phyloP scores from a whole-genome alignment of 30 jellyfish, hydroid and myxozoan species.

The Turritopsis dohrnii region DNA sequence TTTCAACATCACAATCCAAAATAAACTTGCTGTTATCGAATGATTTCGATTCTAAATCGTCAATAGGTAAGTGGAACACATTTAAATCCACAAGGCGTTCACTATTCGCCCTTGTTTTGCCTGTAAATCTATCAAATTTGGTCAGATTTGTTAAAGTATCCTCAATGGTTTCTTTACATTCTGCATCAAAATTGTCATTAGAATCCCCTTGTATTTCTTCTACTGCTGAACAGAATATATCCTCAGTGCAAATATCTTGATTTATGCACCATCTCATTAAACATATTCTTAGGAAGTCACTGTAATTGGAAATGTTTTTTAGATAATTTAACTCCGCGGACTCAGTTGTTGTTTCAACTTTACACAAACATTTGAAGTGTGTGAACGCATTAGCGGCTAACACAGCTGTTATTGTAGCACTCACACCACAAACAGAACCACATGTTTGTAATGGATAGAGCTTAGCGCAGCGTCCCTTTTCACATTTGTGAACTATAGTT shows the following conservation, averaged over 20 bases:
- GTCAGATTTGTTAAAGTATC: not conserved
- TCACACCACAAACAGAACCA: too few species aligned
- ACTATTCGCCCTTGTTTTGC: not conserved
- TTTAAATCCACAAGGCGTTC: not conserved
- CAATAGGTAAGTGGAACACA: not conserved
- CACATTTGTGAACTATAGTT: not conserved
- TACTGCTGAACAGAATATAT: not conserved
- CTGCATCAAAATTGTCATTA: not conserved
- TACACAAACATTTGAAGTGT: not conserved
- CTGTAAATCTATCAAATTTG: not conserved
- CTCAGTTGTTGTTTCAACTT: not conserved
- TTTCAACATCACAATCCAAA: not conserved
- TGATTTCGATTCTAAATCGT: not conserved
- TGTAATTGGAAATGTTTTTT: not conserved
- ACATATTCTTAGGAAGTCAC: not conserved
- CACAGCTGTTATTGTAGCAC: not conserved
- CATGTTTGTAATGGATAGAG: too few species aligned
- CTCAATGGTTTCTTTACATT: not conserved
- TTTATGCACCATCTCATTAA: not conserved
- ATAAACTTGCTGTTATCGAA: not conserved
- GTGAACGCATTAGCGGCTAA: not conserved
- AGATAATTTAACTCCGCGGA: not conserved
- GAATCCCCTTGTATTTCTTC: not conserved
- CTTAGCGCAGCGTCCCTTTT: not conserved
- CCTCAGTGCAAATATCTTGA: not conserved